Percentiles rank a stretch among this genome's conserved stretches.
Evolutionary conservation across 2,113 vertebrate species (phyloP).

Genomic region (Sakesphorus luctuosus): DNA sequence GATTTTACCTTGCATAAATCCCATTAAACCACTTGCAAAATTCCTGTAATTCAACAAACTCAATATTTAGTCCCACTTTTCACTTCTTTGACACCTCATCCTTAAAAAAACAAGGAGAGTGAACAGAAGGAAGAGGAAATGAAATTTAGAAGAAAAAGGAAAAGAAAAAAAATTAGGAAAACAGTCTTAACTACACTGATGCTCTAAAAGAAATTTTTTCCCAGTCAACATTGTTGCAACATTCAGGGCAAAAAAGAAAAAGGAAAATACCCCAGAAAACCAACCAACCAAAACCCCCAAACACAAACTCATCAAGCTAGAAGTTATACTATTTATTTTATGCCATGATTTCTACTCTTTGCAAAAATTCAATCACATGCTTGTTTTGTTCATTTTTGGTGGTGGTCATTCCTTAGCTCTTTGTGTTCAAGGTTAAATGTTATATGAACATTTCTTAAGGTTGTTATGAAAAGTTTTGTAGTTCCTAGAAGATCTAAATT

Average conservation of each 20-base stretch:
- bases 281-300: background rate
- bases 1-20: background rate
- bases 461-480: background rate
- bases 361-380: background rate
- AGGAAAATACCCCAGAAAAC: fast-evolving
- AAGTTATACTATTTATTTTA: conserved; percentile 14
- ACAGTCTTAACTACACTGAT: background rate
- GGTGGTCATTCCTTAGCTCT: background rate
- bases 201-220: background rate
- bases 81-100: background rate
- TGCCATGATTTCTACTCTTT: background rate
- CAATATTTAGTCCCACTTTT: background rate
- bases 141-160: background rate
- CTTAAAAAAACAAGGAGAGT: background rate
- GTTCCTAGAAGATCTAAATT: background rate
- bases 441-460: background rate
- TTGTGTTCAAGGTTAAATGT: background rate
- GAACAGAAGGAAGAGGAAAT: background rate
- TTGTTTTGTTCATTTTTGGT: background rate
- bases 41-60: background rate
- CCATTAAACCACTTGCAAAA: background rate
- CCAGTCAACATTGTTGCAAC: background rate
- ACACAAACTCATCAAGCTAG: background rate
- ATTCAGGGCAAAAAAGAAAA: background rate
- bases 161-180: background rate